phyloP scores from a whole-genome alignment of 2,113 vertebrate genomes.

The Myanophis thanlyinensis region DNA sequence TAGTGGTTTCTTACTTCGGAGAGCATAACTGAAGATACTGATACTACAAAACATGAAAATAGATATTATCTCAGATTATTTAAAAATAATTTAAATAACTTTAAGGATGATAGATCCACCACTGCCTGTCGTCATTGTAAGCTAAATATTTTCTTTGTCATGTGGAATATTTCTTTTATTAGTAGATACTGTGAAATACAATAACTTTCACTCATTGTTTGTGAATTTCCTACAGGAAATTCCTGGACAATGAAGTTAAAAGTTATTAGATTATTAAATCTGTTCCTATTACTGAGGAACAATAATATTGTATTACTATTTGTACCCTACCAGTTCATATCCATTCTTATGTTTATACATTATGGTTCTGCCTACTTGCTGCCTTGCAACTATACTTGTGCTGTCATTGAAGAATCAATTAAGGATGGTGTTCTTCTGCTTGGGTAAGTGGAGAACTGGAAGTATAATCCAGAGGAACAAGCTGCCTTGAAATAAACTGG shows the following conservation, averaged over 20 bases:
- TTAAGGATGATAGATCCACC: too few relatives aligned
- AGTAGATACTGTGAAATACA: too few relatives aligned
- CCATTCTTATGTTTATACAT: neutral
- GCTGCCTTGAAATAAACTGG: neutral
- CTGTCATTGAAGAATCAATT: conserved; percentile 1
- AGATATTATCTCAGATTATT: neutral
- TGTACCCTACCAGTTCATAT: neutral
- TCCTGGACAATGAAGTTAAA: neutral
- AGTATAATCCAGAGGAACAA: neutral
- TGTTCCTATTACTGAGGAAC: neutral
- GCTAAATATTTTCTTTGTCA: neutral
- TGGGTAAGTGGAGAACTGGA: neutral
- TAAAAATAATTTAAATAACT: neutral
- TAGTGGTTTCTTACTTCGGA: neutral
- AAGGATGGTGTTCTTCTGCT: neutral
- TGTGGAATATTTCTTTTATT: neutral
- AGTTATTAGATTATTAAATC: neutral
- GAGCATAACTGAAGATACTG: neutral
- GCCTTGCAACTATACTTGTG: neutral
- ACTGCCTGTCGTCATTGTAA: neutral
- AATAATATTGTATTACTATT: neutral
- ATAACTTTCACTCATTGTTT: neutral
- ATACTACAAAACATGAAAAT: neutral
- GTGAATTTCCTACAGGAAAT: neutral
- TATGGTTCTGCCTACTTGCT: neutral